These are phyloP conservation scores for Caerostris extrusa DNA, from an alignment of 1,140 invertebrate genomes.

Conservation along the genomic window DNA sequence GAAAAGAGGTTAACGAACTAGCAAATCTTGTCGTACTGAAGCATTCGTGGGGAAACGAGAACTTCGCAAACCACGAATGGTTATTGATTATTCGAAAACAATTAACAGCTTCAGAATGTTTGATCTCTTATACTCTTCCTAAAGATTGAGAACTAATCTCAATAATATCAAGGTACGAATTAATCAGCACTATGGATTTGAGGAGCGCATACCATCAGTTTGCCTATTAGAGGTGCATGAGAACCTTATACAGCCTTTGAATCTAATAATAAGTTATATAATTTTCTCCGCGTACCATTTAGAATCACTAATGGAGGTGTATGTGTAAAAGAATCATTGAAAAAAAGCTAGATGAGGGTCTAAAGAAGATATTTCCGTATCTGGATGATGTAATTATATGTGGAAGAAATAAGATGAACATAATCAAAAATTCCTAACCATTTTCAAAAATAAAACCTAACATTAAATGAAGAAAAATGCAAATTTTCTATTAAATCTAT, in stretches of 20 bases:
- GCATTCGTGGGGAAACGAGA: constrained; percentile 51
- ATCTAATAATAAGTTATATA: constrained; percentile 79
- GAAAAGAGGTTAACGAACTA: constrained; percentile 65
- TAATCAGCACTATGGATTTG: constrained; percentile 80
- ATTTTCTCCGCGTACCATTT: constrained; percentile 80
- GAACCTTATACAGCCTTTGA: constrained; percentile 79
- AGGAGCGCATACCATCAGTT: constrained; percentile 80
- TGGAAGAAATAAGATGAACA: background rate
- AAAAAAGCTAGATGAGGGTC: constrained; percentile 73
- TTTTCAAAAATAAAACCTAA: constrained; percentile 40
- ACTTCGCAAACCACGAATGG: constrained; percentile 43
- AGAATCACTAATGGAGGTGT: constrained; percentile 80
- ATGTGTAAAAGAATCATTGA: constrained; percentile 81
- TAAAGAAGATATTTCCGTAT: constrained; percentile 74
- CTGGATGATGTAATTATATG: constrained; percentile 78
- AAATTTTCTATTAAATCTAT: constrained; percentile 37
- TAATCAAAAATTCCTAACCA: too few relatives aligned
- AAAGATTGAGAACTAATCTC: constrained; percentile 57
- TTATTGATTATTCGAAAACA: constrained; percentile 73
- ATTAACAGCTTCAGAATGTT: constrained; percentile 70
- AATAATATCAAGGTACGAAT: constrained; percentile 29
- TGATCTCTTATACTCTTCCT: constrained; percentile 54
- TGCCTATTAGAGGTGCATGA: constrained; percentile 78
- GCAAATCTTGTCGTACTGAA: constrained; percentile 65
- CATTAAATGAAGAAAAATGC: constrained; percentile 39